A percentile compares a stretch with the other conserved stretches of the same genome.
phyloP scores from a whole-genome alignment of 2,797 vertebrate species.

The Silurus aristotelis region DNA sequence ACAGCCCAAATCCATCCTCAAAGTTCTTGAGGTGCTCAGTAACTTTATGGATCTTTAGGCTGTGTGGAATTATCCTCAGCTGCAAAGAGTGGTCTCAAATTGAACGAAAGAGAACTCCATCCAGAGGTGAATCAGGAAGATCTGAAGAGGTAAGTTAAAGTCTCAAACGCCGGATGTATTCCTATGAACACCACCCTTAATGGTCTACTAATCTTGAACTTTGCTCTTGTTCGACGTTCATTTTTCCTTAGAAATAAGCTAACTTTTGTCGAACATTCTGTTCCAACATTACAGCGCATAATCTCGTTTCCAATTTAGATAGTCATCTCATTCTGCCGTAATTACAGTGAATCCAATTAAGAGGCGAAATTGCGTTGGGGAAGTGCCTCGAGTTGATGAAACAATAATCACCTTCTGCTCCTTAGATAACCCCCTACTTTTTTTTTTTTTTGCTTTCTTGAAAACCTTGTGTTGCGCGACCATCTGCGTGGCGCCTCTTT shows the following conservation, averaged over 20 bases:
- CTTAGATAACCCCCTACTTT: constrained; percentile 21
- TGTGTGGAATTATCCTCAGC: too few relatives aligned
- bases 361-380: neutral
- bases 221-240: too few relatives aligned
- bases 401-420: constrained; percentile 41
- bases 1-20: too few relatives aligned
- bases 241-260: constrained; percentile 1
- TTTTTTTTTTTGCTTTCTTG: neutral
- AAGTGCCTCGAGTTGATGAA: constrained; percentile 29
- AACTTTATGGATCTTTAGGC: too few relatives aligned
- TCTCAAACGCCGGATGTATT: too few relatives aligned
- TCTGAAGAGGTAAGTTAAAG: too few relatives aligned
- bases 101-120: too few relatives aligned
- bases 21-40: too few relatives aligned
- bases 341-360: constrained; percentile 46
- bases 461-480: neutral
- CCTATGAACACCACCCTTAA: too few relatives aligned
- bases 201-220: too few relatives aligned
- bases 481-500: neutral
- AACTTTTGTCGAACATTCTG: constrained; percentile 20
- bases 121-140: too few relatives aligned
- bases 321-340: constrained; percentile 28
- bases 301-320: constrained; percentile 46
- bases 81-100: too few relatives aligned
- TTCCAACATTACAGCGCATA: constrained; percentile 23